Evolutionary conservation across 2,113 vertebrate species (phyloP).

Genomic region (Edolisoma coerulescens): DNA sequence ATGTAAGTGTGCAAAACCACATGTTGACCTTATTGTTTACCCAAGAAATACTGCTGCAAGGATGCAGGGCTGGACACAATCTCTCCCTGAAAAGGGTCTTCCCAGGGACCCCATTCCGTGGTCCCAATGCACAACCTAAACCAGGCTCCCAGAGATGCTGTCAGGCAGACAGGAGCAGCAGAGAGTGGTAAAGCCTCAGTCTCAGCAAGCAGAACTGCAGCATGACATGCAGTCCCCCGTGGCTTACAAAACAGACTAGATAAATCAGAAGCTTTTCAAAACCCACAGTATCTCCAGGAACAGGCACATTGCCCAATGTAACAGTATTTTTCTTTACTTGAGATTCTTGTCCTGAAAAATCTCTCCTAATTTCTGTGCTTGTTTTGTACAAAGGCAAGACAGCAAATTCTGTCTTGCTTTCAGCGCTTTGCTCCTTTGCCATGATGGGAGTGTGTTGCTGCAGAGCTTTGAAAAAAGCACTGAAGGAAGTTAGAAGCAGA

Average conservation of each 20-base stretch:
- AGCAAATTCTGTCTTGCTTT: background rate
- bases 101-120: background rate
- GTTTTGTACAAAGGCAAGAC: background rate
- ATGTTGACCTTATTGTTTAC: background rate
- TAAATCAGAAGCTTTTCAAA: conserved; percentile 23
- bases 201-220: background rate
- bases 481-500: background rate
- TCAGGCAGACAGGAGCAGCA: background rate
- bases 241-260: background rate
- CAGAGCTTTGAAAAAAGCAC: background rate
- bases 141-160: background rate
- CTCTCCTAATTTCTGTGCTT: background rate
- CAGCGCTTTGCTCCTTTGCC: background rate
- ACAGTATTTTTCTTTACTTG: background rate
- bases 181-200: background rate
- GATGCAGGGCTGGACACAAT: background rate
- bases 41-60: background rate
- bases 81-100: background rate
- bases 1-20: background rate
- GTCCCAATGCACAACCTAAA: background rate
- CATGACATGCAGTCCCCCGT: background rate
- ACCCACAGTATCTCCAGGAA: background rate
- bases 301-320: background rate
- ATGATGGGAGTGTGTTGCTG: background rate
- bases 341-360: background rate